Base-by-base conservation (phyloP, 2,797 vertebrate genomes). In the Sebastes hubbsi region DNA sequence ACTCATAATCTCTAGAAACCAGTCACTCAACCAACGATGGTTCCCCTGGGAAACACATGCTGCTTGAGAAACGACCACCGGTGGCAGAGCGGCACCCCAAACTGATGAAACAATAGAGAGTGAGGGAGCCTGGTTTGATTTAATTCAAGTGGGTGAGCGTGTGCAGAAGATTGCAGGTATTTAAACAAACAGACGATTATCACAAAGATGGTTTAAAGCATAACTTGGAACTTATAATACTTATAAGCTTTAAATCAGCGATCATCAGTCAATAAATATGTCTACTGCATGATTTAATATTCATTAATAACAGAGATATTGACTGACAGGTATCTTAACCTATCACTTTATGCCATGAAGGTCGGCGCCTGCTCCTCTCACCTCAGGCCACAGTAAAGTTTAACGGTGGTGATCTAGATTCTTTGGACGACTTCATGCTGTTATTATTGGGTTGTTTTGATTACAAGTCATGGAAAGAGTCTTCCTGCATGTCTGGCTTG, bases 381-480 rank as follows among this genome's bases (percentile, higher is more conserved):
- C 78, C 69, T 90, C 86, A 89, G 83, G 82, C 85, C 55, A 0
- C 75, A 49, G 77, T 24, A 8, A 32, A 55, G 74, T 61, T 85
- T 74, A 55, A 73, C 49, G 77, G 72, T 18, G 61, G 83, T 63
- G 64, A 80, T 78, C 59, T 20, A 72, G 72, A 80, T 80, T 72
- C 73, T 80, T 72, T 79, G 73, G 80, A 82, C 22, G 13, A 56
- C 75, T 25, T 70, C n/a, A 81, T 67, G 5, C 87, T 79, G 72
- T 90, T 49, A 89, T 93, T 87, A 90, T 75, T 78, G 83, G 81
- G 65, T 75, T 83, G 77, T 77, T 83, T 54, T 91, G 84, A 90
- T 91, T 84, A 91, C 85, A 89, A 82, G 86, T 83, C 78, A 77
- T 24, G 58, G 42, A 75, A 74, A 18, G 66, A 13, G 29, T 72